phyloP scores from a whole-genome alignment of 2,113 vertebrate genomes.

The Raja brachyura region DNA sequence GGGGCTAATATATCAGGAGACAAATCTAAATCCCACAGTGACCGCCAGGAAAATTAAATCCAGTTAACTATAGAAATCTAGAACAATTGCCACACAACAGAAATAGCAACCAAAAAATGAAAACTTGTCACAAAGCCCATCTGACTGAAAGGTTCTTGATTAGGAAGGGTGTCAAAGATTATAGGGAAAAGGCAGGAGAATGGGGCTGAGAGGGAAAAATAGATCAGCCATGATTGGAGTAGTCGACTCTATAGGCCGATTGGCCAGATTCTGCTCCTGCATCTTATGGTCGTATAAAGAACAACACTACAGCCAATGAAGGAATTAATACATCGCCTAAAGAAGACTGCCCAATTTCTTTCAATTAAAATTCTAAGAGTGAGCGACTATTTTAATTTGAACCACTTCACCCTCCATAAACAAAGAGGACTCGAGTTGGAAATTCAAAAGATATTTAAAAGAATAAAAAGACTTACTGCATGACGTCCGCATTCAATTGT shows the following conservation, averaged over 20 bases:
- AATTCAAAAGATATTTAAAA: neutral
- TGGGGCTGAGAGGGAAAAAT: too few species aligned
- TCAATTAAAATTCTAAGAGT: neutral
- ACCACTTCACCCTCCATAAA: neutral
- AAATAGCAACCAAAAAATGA: too few species aligned
- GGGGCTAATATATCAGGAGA: too few species aligned
- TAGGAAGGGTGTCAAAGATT: too few species aligned
- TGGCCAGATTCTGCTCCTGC: too few species aligned
- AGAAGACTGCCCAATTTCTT: neutral
- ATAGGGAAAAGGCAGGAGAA: too few species aligned
- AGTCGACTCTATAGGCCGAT: neutral
- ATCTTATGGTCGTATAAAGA: neutral
- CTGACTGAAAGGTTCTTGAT: too few species aligned
- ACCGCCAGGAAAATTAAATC: too few species aligned
- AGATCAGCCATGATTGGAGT: neutral
- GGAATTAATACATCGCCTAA: neutral
- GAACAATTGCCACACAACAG: too few species aligned
- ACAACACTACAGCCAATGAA: neutral
- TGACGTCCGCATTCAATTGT: constrained; percentile 80
- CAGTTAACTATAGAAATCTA: too few species aligned
- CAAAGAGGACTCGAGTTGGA: neutral
- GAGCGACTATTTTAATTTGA: neutral
- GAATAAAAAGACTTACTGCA: constrained; percentile 32
- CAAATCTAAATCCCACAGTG: too few species aligned
- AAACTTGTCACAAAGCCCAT: neutral